Percentiles rank a stretch among this genome's conserved stretches.
Conservation (phyloP, 2,113 vertebrate species). For the Psilopogon haemacephalus region DNA sequence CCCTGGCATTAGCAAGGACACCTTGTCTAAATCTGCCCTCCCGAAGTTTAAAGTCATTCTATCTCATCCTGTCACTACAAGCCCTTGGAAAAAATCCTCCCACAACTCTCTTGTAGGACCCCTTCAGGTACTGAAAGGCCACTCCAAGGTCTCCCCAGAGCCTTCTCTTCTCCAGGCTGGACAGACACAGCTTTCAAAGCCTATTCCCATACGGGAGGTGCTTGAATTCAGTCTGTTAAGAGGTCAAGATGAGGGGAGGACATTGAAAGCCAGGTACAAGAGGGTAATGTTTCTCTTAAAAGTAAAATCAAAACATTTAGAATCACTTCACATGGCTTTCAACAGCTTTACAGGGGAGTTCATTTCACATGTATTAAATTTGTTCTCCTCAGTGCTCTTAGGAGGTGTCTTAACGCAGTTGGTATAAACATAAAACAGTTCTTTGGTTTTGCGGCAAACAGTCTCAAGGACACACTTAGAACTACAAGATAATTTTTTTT, state of each 20-base stretch:
- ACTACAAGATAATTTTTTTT: neutral
- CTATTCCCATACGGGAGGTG: no score
- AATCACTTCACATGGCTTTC: neutral
- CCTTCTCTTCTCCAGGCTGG: no score
- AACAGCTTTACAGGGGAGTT: neutral
- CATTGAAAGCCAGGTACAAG: neutral
- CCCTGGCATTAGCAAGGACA: no score
- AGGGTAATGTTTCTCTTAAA: neutral
- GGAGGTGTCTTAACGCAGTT: neutral
- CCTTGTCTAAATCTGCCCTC: no score
- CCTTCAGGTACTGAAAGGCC: no score
- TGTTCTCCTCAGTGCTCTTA: neutral
- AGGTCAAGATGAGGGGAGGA: neutral
- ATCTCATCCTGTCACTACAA: no score
- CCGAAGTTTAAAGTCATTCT: no score
- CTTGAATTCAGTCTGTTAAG: neutral
- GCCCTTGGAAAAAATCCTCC: no score
- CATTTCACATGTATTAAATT: neutral
- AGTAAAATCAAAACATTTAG: neutral
- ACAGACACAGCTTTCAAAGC: no score
- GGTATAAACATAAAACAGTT: neutral
- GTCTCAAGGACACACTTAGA: constrained; percentile 19
- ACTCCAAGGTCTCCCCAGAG: no score
- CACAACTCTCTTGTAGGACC: no score
- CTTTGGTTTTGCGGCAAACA: neutral